Base-by-base conservation (phyloP, 2,113 vertebrate species). In the Notechis scutatus region DNA sequence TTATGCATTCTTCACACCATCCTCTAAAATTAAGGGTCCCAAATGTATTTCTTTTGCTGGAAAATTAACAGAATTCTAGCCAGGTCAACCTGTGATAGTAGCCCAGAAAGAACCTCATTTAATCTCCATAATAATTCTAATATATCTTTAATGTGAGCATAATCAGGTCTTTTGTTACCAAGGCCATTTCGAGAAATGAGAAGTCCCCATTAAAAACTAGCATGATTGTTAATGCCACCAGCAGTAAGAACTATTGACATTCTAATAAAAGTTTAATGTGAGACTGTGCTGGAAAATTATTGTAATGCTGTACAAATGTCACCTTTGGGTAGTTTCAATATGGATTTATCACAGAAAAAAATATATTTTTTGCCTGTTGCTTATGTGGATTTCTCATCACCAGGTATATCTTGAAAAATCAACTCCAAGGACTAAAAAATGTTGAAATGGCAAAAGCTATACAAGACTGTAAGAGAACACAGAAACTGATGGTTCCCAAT, bases 121-220 rank as follows among this genome's bases (percentile, higher is more conserved):
- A 57, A 45, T 50, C 52, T 15, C n/a, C 34, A 21, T 23, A 85
- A 18, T 24, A 54, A n/a, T 92, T 89, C 23, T 47, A 81, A 57
- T n/a, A 57, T 54, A 14, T 29, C 47, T 47, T 45, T 47, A 85
- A 90, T 81, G 29, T 54, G 50, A 11, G 29, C 61, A 54, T 74
- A 89, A 74, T 81, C 34, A n/a, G 39, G 20, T 39, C 26, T 39
- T 85, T 92, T 85, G 39, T 34, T 85, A 55, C 54, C 91, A 89
- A 89, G 57, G 59, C 23, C 29, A 34, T 92, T 90, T 74, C 54
- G 69, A 92, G 92, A 89, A 92, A 89, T 85, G 47, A 59, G 64
- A 89, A 57, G 69, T 47, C 89, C 57, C 54, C 47, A 90, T 90
- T 90, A 59, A 92, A 64, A 92, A 34, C 18, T 2, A 1, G 57